These are phyloP conservation scores for Scarus forsteni DNA, from an alignment of 2,797 vertebrate genomes.

Conservation along the genomic window DNA sequence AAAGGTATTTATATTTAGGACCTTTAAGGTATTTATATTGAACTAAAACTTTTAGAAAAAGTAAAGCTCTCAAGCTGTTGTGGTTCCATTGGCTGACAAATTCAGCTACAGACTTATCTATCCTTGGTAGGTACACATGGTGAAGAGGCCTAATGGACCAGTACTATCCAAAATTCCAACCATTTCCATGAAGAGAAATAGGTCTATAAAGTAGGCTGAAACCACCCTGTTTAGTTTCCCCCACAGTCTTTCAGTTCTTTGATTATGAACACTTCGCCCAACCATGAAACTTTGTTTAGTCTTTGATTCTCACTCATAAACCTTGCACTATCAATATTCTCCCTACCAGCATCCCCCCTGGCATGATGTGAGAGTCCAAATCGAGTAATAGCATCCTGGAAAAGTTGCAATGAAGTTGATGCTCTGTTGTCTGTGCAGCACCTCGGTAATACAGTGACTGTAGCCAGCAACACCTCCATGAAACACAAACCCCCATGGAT, in stretches of 20 bases:
- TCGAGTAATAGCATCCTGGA: not conserved
- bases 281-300: not conserved
- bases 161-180: no score
- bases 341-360: not conserved
- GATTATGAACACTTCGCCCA: not conserved
- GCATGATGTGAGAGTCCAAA: not conserved
- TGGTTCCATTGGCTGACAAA: not conserved
- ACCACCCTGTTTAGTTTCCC: no score
- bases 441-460: not conserved
- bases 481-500: not conserved
- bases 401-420: not conserved
- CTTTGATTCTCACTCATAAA: not conserved
- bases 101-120: not conserved
- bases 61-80: not conserved
- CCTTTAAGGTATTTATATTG: no score
- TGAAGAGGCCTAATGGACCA: no score
- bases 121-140: not conserved
- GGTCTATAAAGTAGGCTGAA: not conserved
- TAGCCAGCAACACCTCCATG: not conserved
- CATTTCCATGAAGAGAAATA: not conserved
- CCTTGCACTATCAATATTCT: not conserved
- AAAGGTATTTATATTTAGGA: no score
- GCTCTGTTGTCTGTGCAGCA: constrained; percentile 1
- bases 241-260: not conserved
- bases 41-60: no score